These are phyloP conservation scores for Cheilosia variabilis DNA, from an alignment of 2,888 invertebrate species.

Conservation along the genomic window DNA sequence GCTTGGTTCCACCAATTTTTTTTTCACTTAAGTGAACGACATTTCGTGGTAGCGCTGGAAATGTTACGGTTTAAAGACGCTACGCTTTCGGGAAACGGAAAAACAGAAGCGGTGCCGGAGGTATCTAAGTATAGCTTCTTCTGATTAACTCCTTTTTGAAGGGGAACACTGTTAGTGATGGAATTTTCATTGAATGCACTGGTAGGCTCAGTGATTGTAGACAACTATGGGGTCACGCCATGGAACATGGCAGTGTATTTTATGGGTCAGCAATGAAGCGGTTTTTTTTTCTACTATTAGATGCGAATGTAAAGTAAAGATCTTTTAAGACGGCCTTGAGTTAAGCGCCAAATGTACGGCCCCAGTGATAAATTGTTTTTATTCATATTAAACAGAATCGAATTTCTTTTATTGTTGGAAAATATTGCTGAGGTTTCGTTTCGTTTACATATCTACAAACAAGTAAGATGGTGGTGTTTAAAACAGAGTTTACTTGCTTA, in stretches of 20 bases:
- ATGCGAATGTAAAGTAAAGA: too few relatives aligned
- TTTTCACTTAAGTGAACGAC: constrained; percentile 64
- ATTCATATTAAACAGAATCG: too few relatives aligned
- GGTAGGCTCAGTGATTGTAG: not conserved
- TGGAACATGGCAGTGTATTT: not conserved
- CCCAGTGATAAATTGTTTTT: too few relatives aligned
- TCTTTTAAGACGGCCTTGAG: too few relatives aligned
- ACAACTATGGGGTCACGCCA: not conserved
- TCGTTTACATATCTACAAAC: too few relatives aligned
- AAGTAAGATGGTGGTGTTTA: too few relatives aligned
- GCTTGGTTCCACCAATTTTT: too few relatives aligned
- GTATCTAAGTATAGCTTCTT: constrained; percentile 9
- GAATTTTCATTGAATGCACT: constrained; percentile 24
- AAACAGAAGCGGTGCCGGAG: not conserved
- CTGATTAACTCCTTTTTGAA: constrained; percentile 23
- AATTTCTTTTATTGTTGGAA: too few relatives aligned
- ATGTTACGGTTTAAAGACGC: constrained; percentile 56
- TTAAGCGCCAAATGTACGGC: too few relatives aligned
- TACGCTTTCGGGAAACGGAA: constrained; percentile 8
- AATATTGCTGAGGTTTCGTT: too few relatives aligned
- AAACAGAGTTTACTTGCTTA: too few relatives aligned
- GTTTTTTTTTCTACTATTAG: not conserved
- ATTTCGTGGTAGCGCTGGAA: constrained; percentile 57
- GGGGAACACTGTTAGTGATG: not conserved
- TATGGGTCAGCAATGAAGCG: not conserved